These are phyloP conservation scores for Apodemus speciosus DNA, from an alignment of 2,113 vertebrate species.

Conservation along the genomic window DNA sequence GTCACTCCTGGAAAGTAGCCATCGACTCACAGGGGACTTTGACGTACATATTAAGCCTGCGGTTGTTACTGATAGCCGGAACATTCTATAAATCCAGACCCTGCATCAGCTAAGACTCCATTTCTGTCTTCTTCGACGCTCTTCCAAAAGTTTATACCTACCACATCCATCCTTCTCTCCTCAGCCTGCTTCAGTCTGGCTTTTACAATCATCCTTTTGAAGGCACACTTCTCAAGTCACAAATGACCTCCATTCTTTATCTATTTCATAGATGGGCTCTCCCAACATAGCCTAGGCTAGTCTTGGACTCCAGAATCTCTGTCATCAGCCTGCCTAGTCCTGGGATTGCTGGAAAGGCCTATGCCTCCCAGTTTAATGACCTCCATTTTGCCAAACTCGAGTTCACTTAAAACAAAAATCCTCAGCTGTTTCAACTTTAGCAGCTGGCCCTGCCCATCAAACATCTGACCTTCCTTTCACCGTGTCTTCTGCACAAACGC, in stretches of 20 bases:
- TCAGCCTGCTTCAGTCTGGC: neutral
- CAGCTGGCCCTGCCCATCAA: neutral
- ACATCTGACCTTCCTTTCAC: conserved; percentile 12
- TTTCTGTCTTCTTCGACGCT: conserved; percentile 45
- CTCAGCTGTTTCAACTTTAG: neutral
- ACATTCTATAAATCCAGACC: neutral
- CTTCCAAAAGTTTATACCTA: neutral
- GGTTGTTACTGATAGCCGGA: neutral
- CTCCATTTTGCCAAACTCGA: conserved; percentile 2
- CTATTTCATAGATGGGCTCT: neutral
- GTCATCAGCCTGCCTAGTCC: neutral
- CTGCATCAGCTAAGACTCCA: neutral
- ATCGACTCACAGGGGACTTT: neutral
- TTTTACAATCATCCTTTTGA: conserved; percentile 25
- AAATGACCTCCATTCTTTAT: neutral
- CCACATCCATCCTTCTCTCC: neutral
- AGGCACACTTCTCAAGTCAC: neutral
- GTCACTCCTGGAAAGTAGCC: conserved; percentile 14
- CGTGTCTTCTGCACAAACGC: neutral
- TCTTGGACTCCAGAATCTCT: neutral
- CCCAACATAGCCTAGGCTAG: neutral
- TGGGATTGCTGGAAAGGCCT: neutral
- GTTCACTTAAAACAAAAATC: neutral
- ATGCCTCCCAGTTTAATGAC: neutral
- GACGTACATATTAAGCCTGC: neutral